Percentiles rank a stretch among this genome's conserved stretches.
These are phyloP conservation scores for Pherbina coryleti DNA, from an alignment of 2,888 invertebrate genomes.

Conservation along the genomic window DNA sequence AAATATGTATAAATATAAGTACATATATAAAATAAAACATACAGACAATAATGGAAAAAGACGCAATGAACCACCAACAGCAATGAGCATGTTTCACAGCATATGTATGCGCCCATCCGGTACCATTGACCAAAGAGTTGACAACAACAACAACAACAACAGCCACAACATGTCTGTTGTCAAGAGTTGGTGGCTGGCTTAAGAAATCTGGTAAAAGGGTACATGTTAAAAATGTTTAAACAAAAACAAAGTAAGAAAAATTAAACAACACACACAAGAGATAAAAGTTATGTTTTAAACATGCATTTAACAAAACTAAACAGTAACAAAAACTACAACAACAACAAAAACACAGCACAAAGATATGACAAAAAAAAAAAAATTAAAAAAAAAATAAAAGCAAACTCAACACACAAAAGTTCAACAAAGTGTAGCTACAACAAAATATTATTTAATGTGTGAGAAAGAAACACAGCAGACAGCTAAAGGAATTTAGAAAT, in stretches of 20 bases:
- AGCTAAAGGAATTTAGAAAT: slow-evolving; percentile 44
- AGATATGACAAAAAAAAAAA: slow-evolving; percentile 24
- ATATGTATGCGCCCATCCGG: slow-evolving; percentile 50
- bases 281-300: slow-evolving; percentile 10
- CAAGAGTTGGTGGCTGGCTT: neutral
- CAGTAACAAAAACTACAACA: slow-evolving; percentile 42
- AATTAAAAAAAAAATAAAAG: slow-evolving; percentile 29
- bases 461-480: slow-evolving; percentile 21
- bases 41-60: neutral
- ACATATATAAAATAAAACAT: neutral
- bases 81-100: slow-evolving; percentile 24
- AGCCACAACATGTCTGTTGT: slow-evolving; percentile 38
- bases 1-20: neutral
- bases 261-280: slow-evolving; percentile 47
- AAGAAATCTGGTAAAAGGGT: slow-evolving; percentile 21
- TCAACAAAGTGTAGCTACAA: slow-evolving; percentile 14
- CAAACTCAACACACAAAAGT: slow-evolving; percentile 23
- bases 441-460: slow-evolving; percentile 29
- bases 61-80: slow-evolving; percentile 11
- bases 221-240: slow-evolving; percentile 28
- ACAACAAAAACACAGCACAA: slow-evolving; percentile 43
- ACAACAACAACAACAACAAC: slow-evolving; percentile 45
- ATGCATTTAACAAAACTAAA: slow-evolving; percentile 33
- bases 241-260: slow-evolving; percentile 53
- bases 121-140: slow-evolving; percentile 38